A percentile compares a stretch with the other conserved stretches of the same genome.
phyloP scores from a whole-genome alignment of 2,797 vertebrate genomes.

The Nyctalus aviator region DNA sequence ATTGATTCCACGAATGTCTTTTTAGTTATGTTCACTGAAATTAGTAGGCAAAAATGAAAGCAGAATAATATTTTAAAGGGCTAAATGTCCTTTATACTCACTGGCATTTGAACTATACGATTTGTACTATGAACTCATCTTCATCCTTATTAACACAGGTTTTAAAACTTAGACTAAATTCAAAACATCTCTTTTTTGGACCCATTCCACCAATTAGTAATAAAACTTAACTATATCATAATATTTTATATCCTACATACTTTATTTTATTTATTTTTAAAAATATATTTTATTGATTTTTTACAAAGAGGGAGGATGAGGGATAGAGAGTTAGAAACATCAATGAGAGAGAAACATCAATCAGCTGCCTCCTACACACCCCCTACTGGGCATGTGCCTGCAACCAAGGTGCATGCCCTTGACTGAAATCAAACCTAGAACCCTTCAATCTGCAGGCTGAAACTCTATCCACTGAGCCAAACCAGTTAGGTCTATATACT shows the following conservation, averaged over 20 bases:
- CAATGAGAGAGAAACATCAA: too few species aligned
- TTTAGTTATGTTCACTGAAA: not conserved
- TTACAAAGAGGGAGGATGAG: too few species aligned
- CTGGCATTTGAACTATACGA: not conserved
- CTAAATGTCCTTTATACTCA: not conserved
- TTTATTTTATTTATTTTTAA: not conserved
- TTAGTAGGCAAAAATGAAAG: not conserved
- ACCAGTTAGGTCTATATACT: not conserved
- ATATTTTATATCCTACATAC: not conserved
- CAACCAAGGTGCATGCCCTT: too few species aligned
- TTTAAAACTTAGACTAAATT: constrained; percentile 1
- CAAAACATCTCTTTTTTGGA: not conserved
- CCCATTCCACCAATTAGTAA: not conserved
- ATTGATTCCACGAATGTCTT: constrained; percentile 1
- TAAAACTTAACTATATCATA: not conserved
- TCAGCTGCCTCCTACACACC: too few species aligned
- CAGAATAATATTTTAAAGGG: not conserved
- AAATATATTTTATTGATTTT: too few species aligned
- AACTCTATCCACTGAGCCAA: too few species aligned
- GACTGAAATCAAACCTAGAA: too few species aligned
- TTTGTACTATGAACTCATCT: constrained; percentile 9
- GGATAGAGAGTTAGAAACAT: too few species aligned
- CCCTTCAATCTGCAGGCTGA: too few species aligned
- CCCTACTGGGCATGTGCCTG: too few species aligned
- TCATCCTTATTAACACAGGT: not conserved